Conservation (phyloP, 2,888 invertebrate genomes). For the Amphipoea oculea region DNA sequence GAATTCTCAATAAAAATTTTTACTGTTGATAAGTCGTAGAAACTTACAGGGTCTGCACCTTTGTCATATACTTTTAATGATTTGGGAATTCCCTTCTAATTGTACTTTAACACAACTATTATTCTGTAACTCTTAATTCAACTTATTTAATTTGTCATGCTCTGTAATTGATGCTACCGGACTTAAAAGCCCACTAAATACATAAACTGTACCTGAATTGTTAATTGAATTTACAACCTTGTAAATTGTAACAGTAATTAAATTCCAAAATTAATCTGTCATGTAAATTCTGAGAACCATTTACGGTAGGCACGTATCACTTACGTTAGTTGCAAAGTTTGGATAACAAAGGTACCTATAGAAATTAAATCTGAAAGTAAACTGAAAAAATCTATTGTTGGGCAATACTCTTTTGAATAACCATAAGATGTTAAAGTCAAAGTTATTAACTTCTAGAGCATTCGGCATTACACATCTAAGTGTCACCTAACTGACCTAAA, state of each 20-base stretch:
- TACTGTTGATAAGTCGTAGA: background rate
- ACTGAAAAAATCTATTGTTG: background rate
- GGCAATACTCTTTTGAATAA: background rate
- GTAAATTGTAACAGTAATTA: conserved; percentile 43
- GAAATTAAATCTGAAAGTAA: conserved; percentile 11
- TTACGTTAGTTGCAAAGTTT: conserved; percentile 23
- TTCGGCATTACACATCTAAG: background rate
- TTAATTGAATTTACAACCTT: conserved; percentile 51
- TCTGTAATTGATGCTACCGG: conserved; percentile 37
- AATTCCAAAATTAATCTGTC: conserved; percentile 50
- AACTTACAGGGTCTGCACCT: background rate
- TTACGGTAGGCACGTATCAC: conserved; percentile 12
- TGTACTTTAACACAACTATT: background rate
- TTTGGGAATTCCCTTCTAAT: too few relatives aligned
- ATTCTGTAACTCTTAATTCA: background rate
- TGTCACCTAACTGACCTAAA: background rate
- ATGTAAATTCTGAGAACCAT: conserved; percentile 38
- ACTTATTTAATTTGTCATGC: background rate
- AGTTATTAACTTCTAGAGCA: background rate
- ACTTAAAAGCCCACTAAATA: conserved; percentile 7
- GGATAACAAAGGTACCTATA: conserved; percentile 2
- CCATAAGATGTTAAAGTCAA: background rate
- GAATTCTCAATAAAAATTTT: background rate
- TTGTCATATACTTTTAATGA: background rate
- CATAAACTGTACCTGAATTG: conserved; percentile 17